Percentiles rank a stretch among this genome's conserved stretches.
These are phyloP conservation scores for Ateles fusciceps DNA, from an alignment of 2,797 vertebrate genomes.

Conservation along the genomic window DNA sequence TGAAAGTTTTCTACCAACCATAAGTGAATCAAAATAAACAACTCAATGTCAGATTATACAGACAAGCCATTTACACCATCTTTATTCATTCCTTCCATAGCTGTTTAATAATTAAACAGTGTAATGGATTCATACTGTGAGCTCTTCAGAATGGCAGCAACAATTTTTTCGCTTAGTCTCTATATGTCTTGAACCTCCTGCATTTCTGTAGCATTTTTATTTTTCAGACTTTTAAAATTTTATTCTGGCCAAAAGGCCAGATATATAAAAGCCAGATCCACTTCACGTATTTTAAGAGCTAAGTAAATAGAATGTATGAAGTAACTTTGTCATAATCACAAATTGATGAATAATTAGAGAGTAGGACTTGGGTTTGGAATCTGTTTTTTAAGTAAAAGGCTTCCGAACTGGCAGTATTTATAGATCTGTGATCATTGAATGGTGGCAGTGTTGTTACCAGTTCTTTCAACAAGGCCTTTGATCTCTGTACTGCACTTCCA, in stretches of 20 bases:
- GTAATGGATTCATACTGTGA: neutral
- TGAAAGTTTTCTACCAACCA: neutral
- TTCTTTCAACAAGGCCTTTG: neutral
- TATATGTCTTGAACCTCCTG: neutral
- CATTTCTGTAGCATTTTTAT: neutral
- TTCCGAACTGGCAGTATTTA: neutral
- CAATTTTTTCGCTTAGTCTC: neutral
- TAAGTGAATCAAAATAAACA: neutral
- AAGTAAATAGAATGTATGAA: neutral
- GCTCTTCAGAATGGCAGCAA: neutral
- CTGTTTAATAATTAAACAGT: neutral
- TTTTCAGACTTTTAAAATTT: constrained; percentile 4
- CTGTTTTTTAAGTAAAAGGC: neutral
- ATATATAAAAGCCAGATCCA: neutral
- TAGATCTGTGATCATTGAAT: neutral
- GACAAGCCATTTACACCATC: neutral
- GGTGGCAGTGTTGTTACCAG: neutral
- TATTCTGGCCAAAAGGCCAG: neutral
- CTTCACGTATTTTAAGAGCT: neutral
- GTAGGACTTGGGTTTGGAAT: neutral
- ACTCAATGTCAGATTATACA: neutral
- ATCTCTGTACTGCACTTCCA: neutral
- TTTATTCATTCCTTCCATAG: neutral
- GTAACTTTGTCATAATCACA: neutral
- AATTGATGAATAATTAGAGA: neutral